These are phyloP conservation scores for Eumerus sabulonum DNA, from an alignment of 2,888 invertebrate species.

Conservation along the genomic window DNA sequence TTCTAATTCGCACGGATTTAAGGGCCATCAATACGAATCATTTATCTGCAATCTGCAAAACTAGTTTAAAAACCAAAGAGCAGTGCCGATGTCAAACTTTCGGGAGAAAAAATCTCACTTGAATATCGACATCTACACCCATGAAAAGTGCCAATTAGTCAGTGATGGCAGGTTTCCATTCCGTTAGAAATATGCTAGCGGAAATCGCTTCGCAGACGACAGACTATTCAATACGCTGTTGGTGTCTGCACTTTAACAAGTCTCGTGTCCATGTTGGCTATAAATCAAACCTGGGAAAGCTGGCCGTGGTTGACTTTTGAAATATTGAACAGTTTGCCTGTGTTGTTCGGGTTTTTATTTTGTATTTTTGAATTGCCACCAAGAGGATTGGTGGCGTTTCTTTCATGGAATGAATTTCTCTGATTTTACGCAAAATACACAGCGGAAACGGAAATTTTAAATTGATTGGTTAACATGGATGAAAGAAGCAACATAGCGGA, in stretches of 20 bases:
- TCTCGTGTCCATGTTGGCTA: slow-evolving; percentile 52
- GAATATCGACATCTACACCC: slow-evolving; percentile 47
- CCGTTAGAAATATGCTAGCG: slow-evolving; percentile 38
- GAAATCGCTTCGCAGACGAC: slow-evolving; percentile 29
- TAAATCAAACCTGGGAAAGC: slow-evolving; percentile 63
- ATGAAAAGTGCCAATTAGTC: slow-evolving; percentile 65
- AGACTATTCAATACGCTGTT: slow-evolving; percentile 57
- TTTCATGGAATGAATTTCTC: slow-evolving; percentile 66
- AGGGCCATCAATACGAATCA: no score
- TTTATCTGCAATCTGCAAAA: no score
- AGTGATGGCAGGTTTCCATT: slow-evolving; percentile 43
- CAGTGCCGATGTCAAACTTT: slow-evolving; percentile 3
- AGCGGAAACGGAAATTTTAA: slow-evolving; percentile 68
- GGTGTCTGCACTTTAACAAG: slow-evolving; percentile 64
- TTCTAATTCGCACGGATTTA: no score
- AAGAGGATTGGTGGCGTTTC: slow-evolving; percentile 37
- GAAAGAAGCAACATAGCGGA: slow-evolving; percentile 59
- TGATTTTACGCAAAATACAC: slow-evolving; percentile 67
- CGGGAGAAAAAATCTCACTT: slow-evolving; percentile 24
- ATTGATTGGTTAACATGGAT: slow-evolving; percentile 69
- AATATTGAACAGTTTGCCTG: slow-evolving; percentile 62
- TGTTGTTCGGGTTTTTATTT: slow-evolving; percentile 28
- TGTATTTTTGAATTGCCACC: slow-evolving; percentile 9
- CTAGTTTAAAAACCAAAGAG: no score
- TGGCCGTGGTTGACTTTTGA: slow-evolving; percentile 68